phyloP scores from a whole-genome alignment of 2,113 vertebrate genomes.

The Pterocles burchelli region DNA sequence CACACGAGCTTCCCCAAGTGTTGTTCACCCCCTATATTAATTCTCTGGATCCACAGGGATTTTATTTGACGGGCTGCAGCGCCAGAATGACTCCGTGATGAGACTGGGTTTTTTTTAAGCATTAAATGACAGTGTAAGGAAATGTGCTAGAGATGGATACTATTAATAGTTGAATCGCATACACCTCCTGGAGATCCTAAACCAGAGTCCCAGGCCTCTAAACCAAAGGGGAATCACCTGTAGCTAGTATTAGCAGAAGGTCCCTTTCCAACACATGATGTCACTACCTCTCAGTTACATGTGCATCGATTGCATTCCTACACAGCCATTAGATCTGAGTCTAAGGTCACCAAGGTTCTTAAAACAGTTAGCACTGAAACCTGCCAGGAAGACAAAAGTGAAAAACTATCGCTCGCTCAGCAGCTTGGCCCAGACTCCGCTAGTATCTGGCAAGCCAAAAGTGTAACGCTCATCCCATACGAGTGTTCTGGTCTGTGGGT shows the following conservation, averaged over 20 bases:
- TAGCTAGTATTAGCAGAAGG: background rate
- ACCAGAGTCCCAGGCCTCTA: background rate
- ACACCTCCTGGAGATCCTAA: background rate
- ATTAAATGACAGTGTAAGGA: background rate
- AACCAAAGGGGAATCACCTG: background rate
- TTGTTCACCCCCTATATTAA: background rate
- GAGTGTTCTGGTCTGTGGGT: background rate
- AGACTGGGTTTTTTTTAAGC: background rate
- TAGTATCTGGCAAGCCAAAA: background rate
- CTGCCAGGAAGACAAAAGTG: background rate
- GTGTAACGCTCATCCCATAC: background rate
- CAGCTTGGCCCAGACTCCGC: background rate
- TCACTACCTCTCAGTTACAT: background rate
- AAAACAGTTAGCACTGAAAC: background rate
- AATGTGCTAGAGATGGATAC: background rate
- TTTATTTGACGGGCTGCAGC: background rate
- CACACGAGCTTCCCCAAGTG: background rate
- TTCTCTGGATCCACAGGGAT: background rate
- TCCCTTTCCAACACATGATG: background rate
- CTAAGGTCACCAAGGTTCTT: background rate
- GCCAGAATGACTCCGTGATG: background rate
- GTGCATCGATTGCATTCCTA: fast-evolving
- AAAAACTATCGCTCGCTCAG: background rate
- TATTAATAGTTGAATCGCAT: background rate
- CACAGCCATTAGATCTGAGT: background rate